A percentile compares a stretch with the other conserved stretches of the same genome.
These are phyloP conservation scores for Chaetophractus vellerosus DNA, from an alignment of 2,797 vertebrate species.

Conservation along the genomic window DNA sequence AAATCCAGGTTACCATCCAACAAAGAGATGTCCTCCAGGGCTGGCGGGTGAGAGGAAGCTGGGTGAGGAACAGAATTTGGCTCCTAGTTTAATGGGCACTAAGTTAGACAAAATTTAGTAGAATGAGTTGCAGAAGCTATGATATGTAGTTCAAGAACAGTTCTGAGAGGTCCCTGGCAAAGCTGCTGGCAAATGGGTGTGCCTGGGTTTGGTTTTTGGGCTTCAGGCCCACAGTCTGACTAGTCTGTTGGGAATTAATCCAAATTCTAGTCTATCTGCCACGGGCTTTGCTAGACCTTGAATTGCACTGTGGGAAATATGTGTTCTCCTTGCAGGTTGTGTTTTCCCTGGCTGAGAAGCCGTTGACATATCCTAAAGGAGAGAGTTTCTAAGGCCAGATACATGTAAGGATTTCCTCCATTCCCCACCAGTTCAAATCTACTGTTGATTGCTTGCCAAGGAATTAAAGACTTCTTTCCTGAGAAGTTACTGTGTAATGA, in stretches of 20 bases:
- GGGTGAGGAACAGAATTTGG: not conserved
- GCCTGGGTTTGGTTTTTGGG: not conserved
- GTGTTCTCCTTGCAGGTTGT: not conserved
- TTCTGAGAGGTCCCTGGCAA: not conserved
- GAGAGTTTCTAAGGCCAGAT: constrained; percentile 6
- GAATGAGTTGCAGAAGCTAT: not conserved
- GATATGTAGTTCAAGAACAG: not conserved
- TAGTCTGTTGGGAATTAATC: not conserved
- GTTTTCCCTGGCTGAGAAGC: not conserved
- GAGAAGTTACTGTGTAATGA: not conserved
- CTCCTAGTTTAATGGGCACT: not conserved
- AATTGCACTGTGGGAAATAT: not conserved
- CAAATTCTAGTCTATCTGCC: not conserved
- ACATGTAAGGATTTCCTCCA: not conserved
- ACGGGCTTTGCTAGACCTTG: not conserved
- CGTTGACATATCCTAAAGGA: not conserved
- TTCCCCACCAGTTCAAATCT: not conserved
- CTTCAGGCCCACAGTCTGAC: not conserved
- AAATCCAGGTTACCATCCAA: constrained; percentile 77
- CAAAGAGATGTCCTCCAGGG: constrained; percentile 62
- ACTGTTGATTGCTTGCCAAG: not conserved
- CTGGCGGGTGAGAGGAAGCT: not conserved
- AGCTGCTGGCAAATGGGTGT: not conserved
- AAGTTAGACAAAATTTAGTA: not conserved
- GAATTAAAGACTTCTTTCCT: not conserved